Conservation (phyloP, 1,140 invertebrate species). For the Trissolcus basalis region DNA sequence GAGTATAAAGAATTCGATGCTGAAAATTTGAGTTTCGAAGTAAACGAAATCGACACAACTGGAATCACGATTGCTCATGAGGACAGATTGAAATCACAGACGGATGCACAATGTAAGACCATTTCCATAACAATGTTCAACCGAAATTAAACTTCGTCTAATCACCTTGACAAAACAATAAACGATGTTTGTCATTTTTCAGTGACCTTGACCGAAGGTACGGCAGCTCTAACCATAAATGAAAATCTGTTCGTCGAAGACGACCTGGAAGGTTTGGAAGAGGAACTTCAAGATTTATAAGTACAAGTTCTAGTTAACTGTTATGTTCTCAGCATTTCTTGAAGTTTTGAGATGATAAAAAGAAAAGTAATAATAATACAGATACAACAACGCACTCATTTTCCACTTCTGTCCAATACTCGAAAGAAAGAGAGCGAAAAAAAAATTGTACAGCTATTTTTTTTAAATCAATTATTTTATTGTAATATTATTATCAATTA, state of each 20-base stretch:
- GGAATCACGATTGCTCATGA: slow-evolving; percentile 74
- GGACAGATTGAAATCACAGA: slow-evolving; percentile 67
- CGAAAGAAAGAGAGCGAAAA: neutral
- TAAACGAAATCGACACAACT: slow-evolving; percentile 80
- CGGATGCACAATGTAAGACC: slow-evolving; percentile 57
- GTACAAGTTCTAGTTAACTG: slow-evolving; percentile 74
- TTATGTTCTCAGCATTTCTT: neutral
- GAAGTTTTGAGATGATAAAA: neutral
- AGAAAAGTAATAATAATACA: neutral
- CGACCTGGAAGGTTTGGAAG: slow-evolving; percentile 88
- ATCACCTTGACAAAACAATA: neutral
- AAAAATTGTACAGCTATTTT: slow-evolving; percentile 18
- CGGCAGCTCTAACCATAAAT: slow-evolving; percentile 87
- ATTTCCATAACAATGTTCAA: slow-evolving; percentile 50
- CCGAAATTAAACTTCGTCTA: slow-evolving; percentile 4
- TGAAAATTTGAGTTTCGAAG: slow-evolving; percentile 83
- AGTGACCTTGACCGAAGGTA: slow-evolving; percentile 72
- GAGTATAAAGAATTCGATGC: slow-evolving; percentile 86
- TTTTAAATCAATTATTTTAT: slow-evolving; percentile 15
- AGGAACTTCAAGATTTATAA: slow-evolving; percentile 87
- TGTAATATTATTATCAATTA: neutral
- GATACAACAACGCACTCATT: neutral
- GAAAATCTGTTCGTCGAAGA: slow-evolving; percentile 96
- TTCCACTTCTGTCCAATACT: slow-evolving; percentile 5
- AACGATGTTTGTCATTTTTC: slow-evolving; percentile 26